Conservation (phyloP, 2,113 vertebrate species). For the Smithornis capensis region DNA sequence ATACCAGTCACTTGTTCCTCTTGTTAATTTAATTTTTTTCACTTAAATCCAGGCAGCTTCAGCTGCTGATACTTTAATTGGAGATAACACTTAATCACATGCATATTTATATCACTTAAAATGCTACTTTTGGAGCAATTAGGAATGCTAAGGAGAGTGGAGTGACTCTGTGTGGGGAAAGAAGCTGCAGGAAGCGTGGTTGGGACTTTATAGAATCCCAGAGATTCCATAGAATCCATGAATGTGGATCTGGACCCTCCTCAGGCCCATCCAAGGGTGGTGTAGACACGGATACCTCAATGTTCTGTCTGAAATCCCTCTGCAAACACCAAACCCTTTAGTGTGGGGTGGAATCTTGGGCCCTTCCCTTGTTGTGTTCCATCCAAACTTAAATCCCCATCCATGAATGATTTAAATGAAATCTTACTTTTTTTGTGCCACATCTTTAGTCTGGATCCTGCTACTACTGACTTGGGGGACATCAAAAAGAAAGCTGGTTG, state of each 20-base stretch:
- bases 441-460: neutral
- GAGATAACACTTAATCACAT: neutral
- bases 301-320: neutral
- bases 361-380: neutral
- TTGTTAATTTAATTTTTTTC: neutral
- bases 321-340: neutral
- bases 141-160: neutral
- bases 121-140: neutral
- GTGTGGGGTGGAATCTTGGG: neutral
- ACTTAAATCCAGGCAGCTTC: neutral
- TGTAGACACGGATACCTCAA: accelerated
- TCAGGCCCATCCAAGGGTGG: neutral
- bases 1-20: neutral
- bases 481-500: too few relatives aligned
- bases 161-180: neutral
- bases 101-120: neutral
- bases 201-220: neutral
- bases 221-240: too few relatives aligned
- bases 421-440: neutral
- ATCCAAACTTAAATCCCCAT: neutral
- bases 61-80: neutral
- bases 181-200: neutral
- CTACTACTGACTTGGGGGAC: neutral
- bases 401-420: accelerated
- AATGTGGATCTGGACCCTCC: too few relatives aligned